Evolutionary conservation across 2,888 invertebrate genomes (phyloP).

Genomic region (Drosophila lacicola): DNA sequence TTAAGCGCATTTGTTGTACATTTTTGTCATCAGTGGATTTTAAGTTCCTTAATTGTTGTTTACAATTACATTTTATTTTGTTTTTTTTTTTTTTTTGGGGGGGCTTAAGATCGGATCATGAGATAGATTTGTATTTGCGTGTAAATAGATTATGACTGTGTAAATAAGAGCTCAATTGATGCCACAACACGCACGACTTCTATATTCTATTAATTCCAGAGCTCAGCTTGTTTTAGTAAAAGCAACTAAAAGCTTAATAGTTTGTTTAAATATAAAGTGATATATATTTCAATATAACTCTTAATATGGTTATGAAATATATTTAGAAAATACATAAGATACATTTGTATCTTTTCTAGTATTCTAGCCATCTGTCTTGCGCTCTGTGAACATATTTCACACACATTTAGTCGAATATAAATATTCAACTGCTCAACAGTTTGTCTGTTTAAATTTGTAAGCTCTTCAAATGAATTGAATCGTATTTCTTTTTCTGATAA

Average conservation of each 20-base stretch:
- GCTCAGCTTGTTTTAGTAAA: background rate
- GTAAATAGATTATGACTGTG: slow-evolving; percentile 12
- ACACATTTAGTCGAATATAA: too few relatives aligned
- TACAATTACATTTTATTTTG: slow-evolving; percentile 57
- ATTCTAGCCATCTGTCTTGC: too few relatives aligned
- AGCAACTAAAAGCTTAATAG: background rate
- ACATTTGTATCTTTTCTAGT: background rate
- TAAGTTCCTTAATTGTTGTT: slow-evolving; percentile 67
- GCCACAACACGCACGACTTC: slow-evolving; percentile 9
- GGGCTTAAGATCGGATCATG: slow-evolving; percentile 24
- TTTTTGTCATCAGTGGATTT: slow-evolving; percentile 42
- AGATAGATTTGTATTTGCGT: slow-evolving; percentile 16
- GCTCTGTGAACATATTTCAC: too few relatives aligned
- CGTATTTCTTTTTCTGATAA: too few relatives aligned
- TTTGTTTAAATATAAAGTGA: background rate
- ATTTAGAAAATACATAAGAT: background rate
- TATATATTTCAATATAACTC: too few relatives aligned
- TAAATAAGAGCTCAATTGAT: slow-evolving; percentile 8
- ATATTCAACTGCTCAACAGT: too few relatives aligned
- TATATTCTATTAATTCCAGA: background rate
- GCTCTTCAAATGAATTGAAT: too few relatives aligned
- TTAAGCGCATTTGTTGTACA: slow-evolving; percentile 56
- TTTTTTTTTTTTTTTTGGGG: slow-evolving; percentile 20
- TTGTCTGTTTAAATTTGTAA: too few relatives aligned
- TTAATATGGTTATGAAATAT: too few relatives aligned